Percentiles rank a stretch among this genome's conserved stretches.
Evolutionary conservation across 2,797 vertebrate species (phyloP).

Genomic region (Argentina silus): DNA sequence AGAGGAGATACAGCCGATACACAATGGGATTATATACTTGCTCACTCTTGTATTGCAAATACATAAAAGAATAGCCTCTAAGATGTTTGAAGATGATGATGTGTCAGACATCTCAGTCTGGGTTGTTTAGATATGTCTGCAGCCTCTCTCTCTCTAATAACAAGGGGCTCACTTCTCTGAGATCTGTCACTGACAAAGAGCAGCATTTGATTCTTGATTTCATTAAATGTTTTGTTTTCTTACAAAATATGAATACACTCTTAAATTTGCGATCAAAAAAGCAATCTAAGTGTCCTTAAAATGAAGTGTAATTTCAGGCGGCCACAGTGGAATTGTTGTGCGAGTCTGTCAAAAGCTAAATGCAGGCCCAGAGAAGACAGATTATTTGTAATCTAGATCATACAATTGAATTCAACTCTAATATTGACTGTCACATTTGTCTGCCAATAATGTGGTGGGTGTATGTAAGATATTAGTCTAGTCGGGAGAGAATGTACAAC

Average conservation of each 20-base stretch:
- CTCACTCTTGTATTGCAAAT: background rate
- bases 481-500: background rate
- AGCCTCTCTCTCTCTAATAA: conserved; percentile 28
- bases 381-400: conserved; percentile 4
- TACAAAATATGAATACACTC: conserved; percentile 49
- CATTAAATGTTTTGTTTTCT: conserved; percentile 54
- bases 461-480: background rate
- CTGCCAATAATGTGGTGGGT: background rate
- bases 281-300: conserved; percentile 37
- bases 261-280: conserved; percentile 53
- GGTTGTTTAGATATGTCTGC: conserved; percentile 21
- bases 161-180: conserved; percentile 32
- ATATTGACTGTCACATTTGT: background rate
- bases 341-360: conserved; percentile 46
- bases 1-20: background rate
- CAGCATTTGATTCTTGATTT: conserved; percentile 52
- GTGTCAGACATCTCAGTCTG: conserved; percentile 26
- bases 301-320: conserved; percentile 57
- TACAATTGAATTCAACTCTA: background rate
- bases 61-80: background rate
- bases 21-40: no score
- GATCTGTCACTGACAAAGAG: conserved; percentile 44
- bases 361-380: conserved; percentile 25
- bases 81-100: conserved; percentile 28
- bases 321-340: conserved; percentile 43